Percentiles rank a stretch among this genome's conserved stretches.
These are phyloP conservation scores for Tortricodes alternella DNA, from an alignment of 2,888 invertebrate species.

Conservation along the genomic window DNA sequence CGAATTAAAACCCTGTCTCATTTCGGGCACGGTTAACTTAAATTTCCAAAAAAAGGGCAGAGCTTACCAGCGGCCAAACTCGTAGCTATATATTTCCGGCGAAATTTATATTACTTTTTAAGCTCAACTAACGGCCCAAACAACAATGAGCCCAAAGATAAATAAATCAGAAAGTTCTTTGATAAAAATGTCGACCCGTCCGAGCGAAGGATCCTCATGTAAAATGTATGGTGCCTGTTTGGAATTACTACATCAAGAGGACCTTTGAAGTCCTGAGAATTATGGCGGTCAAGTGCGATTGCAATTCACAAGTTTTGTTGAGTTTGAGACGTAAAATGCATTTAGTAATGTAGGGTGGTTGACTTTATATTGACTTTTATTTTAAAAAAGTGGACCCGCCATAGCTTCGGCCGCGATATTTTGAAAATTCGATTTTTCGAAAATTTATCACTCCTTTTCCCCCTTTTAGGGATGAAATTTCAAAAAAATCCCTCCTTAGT, in stretches of 20 bases:
- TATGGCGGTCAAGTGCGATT: background rate
- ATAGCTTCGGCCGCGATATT: no score
- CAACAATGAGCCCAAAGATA: slow-evolving; percentile 20
- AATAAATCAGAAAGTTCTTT: slow-evolving; percentile 29
- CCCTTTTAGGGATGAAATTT: no score
- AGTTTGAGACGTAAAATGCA: background rate
- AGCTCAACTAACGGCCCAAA: background rate
- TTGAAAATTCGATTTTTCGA: no score
- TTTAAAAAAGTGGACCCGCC: no score
- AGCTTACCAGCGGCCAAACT: no score
- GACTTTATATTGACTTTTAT: no score
- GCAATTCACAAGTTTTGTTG: background rate
- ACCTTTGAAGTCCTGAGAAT: slow-evolving; percentile 11
- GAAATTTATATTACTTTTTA: background rate
- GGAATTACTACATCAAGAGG: slow-evolving; percentile 28
- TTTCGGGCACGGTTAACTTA: background rate
- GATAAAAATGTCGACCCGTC: slow-evolving; percentile 16
- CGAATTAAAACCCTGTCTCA: no score
- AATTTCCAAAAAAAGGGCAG: background rate
- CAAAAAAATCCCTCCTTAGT: no score
- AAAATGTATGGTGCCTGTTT: slow-evolving; percentile 29
- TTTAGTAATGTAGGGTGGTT: background rate
- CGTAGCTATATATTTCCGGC: background rate
- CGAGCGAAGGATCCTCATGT: slow-evolving; percentile 20
- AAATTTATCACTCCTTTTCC: no score